Base-by-base conservation (phyloP, 2,113 vertebrate genomes). In the Chionis minor region DNA sequence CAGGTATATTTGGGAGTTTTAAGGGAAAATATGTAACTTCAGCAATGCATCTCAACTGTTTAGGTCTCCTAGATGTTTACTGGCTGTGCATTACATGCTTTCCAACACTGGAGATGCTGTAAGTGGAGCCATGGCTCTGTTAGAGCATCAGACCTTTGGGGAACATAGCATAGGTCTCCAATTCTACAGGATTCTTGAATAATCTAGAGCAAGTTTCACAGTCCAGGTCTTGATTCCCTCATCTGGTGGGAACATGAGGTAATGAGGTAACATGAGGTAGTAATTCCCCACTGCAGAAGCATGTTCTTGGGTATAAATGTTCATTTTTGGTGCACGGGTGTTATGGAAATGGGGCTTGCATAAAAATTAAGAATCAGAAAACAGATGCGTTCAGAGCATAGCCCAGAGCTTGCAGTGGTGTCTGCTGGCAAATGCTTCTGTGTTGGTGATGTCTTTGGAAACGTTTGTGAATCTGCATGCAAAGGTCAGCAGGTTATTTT, bases 291-390 rank as follows among this genome's bases (percentile, higher is more conserved):
- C 28, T n/a, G 49, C 14, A 69, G 23, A 69, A 49, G 15, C 33
- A 9, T 13, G 11, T 71, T 81, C 52, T 81, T 61, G 58, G 22
- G 22, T 78, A 58, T 42, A 52, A 83, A 63, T 45, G 32, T 28
- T 67, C 4, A 7, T 67, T 84, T 56, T n/a, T n/a, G 26, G 26
- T 90, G 20, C n/a, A 10, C 14, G 7, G 14, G 7, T 72, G 19
- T 49, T 81, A 49, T 0, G 0, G 47, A 44, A 72, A n/a, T 2
- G 5, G 6, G 30, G 4, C n/a, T 61, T 44, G 14, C 42, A 3
- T 58, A 14, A 77, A 52, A 54, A 18, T 24, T 27, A 77, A 42
- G 23, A 47, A 19, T 62, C 1, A 1, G 33, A 30, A 54, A 71
- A 22, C 11, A 17, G 38, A 35, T 14, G 14, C 38, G 12, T 49